Evolutionary conservation across 1,140 invertebrate genomes (phyloP).

Genomic region (Colletes latitarsis): DNA sequence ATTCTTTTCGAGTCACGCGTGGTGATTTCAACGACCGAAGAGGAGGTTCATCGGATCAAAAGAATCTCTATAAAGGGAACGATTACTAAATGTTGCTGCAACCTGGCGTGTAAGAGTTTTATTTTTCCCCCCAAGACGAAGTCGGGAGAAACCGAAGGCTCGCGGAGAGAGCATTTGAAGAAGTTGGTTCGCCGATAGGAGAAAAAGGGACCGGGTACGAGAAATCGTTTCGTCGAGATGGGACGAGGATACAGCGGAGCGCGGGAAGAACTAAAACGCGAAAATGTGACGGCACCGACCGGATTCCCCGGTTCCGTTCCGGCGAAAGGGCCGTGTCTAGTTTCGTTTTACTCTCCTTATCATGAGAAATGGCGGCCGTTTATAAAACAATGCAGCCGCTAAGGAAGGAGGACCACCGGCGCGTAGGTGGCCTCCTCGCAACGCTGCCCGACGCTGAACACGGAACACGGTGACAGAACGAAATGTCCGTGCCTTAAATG

Average conservation of each 20-base stretch:
- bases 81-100: no score
- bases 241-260: not conserved
- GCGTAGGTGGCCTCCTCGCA: constrained; percentile 77
- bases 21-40: no score
- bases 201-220: not conserved
- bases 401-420: constrained; percentile 63
- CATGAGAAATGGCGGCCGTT: constrained; percentile 76
- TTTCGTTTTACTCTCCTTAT: constrained; percentile 76
- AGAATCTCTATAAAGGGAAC: no score
- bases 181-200: no score
- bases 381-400: constrained; percentile 74
- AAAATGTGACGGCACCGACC: constrained; percentile 51
- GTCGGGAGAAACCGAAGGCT: no score
- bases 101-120: no score
- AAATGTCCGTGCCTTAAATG: constrained; percentile 79
- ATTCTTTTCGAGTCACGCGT: no score
- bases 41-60: no score
- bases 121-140: no score
- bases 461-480: constrained; percentile 78
- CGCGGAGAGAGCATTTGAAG: no score
- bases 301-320: constrained; percentile 37
- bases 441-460: constrained; percentile 69
- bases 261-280: constrained; percentile 16
- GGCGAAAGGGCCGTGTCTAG: constrained; percentile 64
- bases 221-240: not conserved